Evolutionary conservation across 2,797 vertebrate species (phyloP), one percentile per base, ranked within the genome.

Genomic region (Fundulus diaphanus): DNA sequence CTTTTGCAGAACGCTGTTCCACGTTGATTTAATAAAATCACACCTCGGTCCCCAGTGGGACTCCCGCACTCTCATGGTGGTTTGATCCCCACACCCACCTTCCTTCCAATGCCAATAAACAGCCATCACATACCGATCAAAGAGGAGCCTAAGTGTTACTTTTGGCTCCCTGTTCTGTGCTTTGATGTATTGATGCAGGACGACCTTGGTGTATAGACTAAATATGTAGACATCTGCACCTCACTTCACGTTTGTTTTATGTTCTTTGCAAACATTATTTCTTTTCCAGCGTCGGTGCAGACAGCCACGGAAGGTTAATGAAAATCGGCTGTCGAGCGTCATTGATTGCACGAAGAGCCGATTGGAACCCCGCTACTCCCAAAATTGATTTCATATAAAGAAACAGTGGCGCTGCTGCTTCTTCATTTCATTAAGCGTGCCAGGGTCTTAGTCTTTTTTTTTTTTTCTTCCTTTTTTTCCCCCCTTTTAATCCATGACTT

Each of bases 401-500:
- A 94, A 94, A 96, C 94, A 67, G 87, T 84, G 75, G 94, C 76
- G 42, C 91, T 87, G 90, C 92, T 92, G 88, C 94, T 96, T 96
- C 96, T 96, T 97, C 94, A 95, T 97, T 96, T 96, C 93, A 96
- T 94, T 93, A 96, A 95, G 95, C 91, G 90, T 93, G 94, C 73
- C 68, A 90, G 92, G 92, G 93, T 95, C 95, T 96, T 95, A 94
- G 94, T 96, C 95, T 95, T 95, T 96, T 95, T 95, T 95, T 48
- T 35, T 95, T 57, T 72, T 37, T 67, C 44, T 1, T 54, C 24
- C 7, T 96, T 95, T 95, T 94, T 96, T 95, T 95, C 95, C 40
- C 31, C 95, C 46, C 29, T 37, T 68, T 70, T 5, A 51, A 88
- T 95, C 93, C 95, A 91, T 93, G 77, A 76, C 93, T 94, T 92